Percentiles rank a stretch among this genome's conserved stretches.
Conservation (phyloP, 2,888 invertebrate genomes). For the Dyspetes luteomarginatus region DNA sequence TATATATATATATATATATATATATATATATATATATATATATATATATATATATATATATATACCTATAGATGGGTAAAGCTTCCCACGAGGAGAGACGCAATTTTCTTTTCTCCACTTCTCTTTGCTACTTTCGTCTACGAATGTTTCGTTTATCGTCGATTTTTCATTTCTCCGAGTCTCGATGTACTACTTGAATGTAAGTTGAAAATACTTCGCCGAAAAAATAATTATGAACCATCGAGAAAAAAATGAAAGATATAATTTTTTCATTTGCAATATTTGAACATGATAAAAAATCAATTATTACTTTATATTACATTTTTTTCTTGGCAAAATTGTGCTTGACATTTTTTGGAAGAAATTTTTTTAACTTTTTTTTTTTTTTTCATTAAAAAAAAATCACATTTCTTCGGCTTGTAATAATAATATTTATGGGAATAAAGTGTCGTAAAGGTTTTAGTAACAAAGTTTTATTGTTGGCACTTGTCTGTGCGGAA, state of each 20-base stretch:
- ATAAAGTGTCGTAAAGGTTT: conserved; percentile 24
- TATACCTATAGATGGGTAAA: background rate
- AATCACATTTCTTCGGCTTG: too few species aligned
- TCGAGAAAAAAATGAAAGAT: too few species aligned
- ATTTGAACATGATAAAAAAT: too few species aligned
- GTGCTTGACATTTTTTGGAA: too few species aligned
- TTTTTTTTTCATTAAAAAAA: background rate
- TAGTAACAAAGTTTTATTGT: conserved; percentile 41
- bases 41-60: too few species aligned
- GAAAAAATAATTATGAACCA: background rate
- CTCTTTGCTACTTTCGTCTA: background rate
- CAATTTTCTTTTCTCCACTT: conserved; percentile 23
- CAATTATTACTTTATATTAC: too few species aligned
- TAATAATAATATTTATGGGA: too few species aligned
- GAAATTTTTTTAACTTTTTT: background rate
- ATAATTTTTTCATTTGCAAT: too few species aligned
- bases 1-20: too few species aligned
- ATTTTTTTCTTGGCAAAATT: too few species aligned
- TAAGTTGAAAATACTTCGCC: background rate
- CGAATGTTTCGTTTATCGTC: conserved; percentile 16
- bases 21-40: too few species aligned
- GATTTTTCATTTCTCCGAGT: background rate
- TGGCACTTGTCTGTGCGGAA: background rate
- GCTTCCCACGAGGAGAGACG: background rate
- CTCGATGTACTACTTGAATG: background rate